These are phyloP conservation scores for Colistium nudipinnis DNA, from an alignment of 2,113 vertebrate genomes.

Conservation along the genomic window DNA sequence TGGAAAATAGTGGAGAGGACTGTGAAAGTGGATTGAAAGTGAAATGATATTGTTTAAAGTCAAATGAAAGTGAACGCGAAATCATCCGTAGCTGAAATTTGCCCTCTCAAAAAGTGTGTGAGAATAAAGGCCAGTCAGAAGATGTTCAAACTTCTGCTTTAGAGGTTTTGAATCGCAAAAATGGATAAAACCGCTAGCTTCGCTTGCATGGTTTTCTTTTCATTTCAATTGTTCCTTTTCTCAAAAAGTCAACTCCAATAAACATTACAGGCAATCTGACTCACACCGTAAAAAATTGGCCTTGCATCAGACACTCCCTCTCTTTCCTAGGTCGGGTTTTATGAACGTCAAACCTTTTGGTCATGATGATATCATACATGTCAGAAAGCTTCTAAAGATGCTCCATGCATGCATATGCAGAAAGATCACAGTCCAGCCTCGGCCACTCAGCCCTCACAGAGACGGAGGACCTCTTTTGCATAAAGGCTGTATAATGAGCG, in stretches of 20 bases:
- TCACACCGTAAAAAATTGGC: constrained; percentile 37
- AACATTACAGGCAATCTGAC: constrained; percentile 38
- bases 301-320: constrained; percentile 51
- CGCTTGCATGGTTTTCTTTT: background rate
- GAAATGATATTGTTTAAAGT: constrained; percentile 76
- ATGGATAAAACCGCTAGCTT: constrained; percentile 2
- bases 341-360: constrained; percentile 71
- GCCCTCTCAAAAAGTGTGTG: constrained; percentile 33
- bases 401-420: constrained; percentile 79
- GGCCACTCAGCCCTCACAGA: constrained; percentile 55
- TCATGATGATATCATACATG: constrained; percentile 74
- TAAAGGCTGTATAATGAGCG: constrained; percentile 81
- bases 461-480: constrained; percentile 50
- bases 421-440: constrained; percentile 72
- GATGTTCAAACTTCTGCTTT: constrained; percentile 13
- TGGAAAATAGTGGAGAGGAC: constrained; percentile 82
- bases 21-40: constrained; percentile 67
- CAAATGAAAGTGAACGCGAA: constrained; percentile 61
- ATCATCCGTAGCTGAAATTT: constrained; percentile 36
- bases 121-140: background rate
- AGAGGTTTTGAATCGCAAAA: constrained; percentile 12
- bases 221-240: background rate
- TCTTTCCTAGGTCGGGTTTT: constrained; percentile 35
- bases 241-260: constrained; percentile 36
- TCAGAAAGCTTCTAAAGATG: constrained; percentile 66